Evolutionary conservation across 2,113 vertebrate species (phyloP), one percentile per base, ranked within the genome.

Genomic region (Columbina picui): DNA sequence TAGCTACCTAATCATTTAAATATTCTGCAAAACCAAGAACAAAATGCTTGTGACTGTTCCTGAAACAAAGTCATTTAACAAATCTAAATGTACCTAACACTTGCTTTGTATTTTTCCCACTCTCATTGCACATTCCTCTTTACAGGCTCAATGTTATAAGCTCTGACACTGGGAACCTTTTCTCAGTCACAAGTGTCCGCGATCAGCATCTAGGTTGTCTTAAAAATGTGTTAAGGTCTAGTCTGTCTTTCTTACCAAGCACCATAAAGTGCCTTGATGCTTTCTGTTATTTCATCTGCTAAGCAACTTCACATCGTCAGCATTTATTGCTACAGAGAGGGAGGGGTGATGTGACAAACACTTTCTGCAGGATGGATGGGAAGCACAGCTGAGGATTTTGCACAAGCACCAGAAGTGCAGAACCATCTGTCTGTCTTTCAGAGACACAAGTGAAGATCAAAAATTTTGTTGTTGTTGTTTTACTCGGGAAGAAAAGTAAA

Each of bases 271-370:
- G 59, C 49, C 64, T 39, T 55, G 80, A 95, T 84, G 84, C 61
- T 84, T 92, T 89, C 77, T 90, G 85, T 88, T 96, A 45, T 86
- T 96, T 60, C 8, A 3, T 52, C 74, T 65, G 61, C 67, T 21
- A 90, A 92, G 89, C 87, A 95, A 92, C 83, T 4, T 4, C 89
- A 85, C 75, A 74, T 92, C 2, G 2, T 88, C 92, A 85, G 38
- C 63, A 18, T 92, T 92, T 91, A 87, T 65, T 93, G 80, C 49
- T 91, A 49, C 4, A 14, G 60, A 60, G 59, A 70, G 45, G 59
- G 49, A 49, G 39, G 68, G 41, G 69, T 86, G 71, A 88, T 6
- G 36, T 73, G 93, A 73, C 12, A 8, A 88, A 90, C 59, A 43
- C 36, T 69, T 90, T 90, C 81, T 90, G 78, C 67, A 89, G 81